Percentiles rank a stretch among this genome's conserved stretches.
Evolutionary conservation across 2,113 vertebrate species (phyloP).

Genomic region (Chiloscyllium plagiosum): DNA sequence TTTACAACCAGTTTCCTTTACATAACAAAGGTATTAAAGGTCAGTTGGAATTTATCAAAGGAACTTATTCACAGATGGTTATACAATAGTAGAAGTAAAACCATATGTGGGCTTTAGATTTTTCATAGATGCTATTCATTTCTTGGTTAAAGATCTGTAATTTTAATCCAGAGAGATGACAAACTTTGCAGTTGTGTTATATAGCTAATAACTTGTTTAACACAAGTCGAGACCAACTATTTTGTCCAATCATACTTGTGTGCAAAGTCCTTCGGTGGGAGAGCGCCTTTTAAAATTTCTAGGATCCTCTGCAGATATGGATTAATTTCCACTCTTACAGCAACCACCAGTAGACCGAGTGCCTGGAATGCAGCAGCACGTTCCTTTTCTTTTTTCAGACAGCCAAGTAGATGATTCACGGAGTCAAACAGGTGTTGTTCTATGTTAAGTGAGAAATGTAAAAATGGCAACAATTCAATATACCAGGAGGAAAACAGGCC

Average conservation of each 20-base stretch:
- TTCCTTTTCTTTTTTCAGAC: constrained; percentile 94
- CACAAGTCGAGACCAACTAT: background rate
- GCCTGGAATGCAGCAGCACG: constrained; percentile 90
- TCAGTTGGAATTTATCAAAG: background rate
- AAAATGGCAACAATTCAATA: background rate
- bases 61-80: background rate
- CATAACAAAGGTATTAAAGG: background rate
- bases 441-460: constrained; percentile 42
- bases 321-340: constrained; percentile 85
- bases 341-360: constrained; percentile 87
- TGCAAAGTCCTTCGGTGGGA: constrained; percentile 93
- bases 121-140: background rate
- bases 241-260: constrained; percentile 73
- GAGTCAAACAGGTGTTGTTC: constrained; percentile 94
- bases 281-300: constrained; percentile 90
- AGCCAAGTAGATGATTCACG: constrained; percentile 88
- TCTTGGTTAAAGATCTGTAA: background rate
- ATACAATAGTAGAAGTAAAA: background rate
- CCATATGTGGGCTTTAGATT: background rate
- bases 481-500: background rate
- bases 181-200: background rate
- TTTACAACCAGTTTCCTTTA: background rate
- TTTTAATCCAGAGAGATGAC: background rate
- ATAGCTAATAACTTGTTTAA: background rate
- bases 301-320: constrained; percentile 85